Base-by-base conservation (phyloP, 2,113 vertebrate species). In the Tichodroma muraria region DNA sequence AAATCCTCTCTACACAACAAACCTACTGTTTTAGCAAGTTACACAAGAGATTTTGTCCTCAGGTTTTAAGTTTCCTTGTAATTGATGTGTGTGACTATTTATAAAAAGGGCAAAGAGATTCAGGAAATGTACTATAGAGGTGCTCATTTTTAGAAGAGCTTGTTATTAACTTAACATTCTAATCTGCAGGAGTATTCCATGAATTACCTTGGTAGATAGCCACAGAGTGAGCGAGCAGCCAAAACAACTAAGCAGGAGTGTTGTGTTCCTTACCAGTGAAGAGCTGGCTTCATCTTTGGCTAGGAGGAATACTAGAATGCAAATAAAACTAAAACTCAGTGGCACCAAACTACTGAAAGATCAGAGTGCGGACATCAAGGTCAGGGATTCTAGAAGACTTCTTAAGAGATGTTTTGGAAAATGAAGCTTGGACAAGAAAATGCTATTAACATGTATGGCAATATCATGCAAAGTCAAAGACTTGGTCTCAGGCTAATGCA, bases 1-100 rank as follows among this genome's bases (percentile, higher is more conserved):
- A 94, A 95, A 91, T 80, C 71, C 71, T 91, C 54, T 83, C 85
- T 71, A 49, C 85, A 97, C 93, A 97, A 94, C 68, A 89, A 92
- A 94, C 50, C 44, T 83, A 80, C 89, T 96, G 89, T 96, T 94
- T 64, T 49, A 85, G 82, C 35, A 90, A 95, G 81, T 96, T 95
- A 94, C 83, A 89, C 83, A 94, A 90, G 94, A 93, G 80, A 93
- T 75, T 94, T 80, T 89, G 50, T 71, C 40, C 44, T 85, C 53
- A 75, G 68, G 76, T 66, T 90, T 91, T 71, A 44, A 79, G 19
- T 83, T 87, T 88, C 50, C 44, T 56, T 91, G 52, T 61, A 49
- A 76, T 76, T 90, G 91, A 57, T 92, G 69, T 87, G 11, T 66
- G 60, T 87, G 35, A 87, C 61, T 81, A 93, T 79, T 69, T 81